A percentile compares a stretch with the other conserved stretches of the same genome.
Conservation (phyloP, 1,140 invertebrate genomes). For the Sarcophaga peregrina region DNA sequence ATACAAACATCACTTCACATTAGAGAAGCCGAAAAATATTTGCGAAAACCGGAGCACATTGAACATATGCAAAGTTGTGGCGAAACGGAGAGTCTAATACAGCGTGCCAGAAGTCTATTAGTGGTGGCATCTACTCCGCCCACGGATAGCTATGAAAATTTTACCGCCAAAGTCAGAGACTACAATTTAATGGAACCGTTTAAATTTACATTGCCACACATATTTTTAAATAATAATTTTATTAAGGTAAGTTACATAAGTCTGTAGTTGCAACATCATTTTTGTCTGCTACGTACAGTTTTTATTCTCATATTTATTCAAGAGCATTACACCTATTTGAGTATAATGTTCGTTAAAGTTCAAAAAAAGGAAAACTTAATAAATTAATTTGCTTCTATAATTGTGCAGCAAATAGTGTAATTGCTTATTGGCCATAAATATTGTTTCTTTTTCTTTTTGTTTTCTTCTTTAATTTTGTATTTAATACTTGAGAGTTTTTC, state of each 20-base stretch:
- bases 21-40: slow-evolving; percentile 83
- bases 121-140: slow-evolving; percentile 88
- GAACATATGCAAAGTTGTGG: slow-evolving; percentile 72
- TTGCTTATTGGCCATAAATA: neutral
- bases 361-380: neutral
- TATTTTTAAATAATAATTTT: slow-evolving; percentile 70
- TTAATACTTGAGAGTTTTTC: neutral
- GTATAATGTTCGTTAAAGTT: neutral
- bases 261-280: too few species aligned
- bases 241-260: slow-evolving; percentile 70
- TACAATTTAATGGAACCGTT: slow-evolving; percentile 84
- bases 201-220: slow-evolving; percentile 74
- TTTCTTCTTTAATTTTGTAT: too few species aligned
- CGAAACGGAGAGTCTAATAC: slow-evolving; percentile 74
- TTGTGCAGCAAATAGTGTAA: neutral
- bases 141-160: slow-evolving; percentile 77
- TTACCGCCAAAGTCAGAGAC: slow-evolving; percentile 79
- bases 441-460: too few species aligned
- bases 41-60: slow-evolving; percentile 79
- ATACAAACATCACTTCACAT: slow-evolving; percentile 41
- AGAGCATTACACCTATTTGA: neutral
- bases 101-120: slow-evolving; percentile 81
- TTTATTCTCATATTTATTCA: too few species aligned
- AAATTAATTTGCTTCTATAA: neutral
- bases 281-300: too few species aligned